A percentile compares a stretch with the other conserved stretches of the same genome.
These are phyloP conservation scores for Drosophila incognita DNA, from an alignment of 2,888 invertebrate genomes.

Conservation along the genomic window DNA sequence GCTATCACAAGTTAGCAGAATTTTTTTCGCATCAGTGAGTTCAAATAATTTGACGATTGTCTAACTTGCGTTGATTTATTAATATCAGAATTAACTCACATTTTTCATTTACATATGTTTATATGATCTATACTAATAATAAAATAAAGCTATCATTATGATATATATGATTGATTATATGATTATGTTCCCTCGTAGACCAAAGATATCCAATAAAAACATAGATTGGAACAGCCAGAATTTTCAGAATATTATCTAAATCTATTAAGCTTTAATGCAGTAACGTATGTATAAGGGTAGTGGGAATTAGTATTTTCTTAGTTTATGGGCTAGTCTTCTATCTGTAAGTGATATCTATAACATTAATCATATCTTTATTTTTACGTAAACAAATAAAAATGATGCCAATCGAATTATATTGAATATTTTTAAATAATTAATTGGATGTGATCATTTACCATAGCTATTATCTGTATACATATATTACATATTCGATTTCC, in stretches of 20 bases:
- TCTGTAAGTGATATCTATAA: background rate
- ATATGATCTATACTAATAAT: background rate
- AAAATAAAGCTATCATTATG: background rate
- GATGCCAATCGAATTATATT: background rate
- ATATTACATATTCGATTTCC: background rate
- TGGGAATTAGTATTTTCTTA: background rate
- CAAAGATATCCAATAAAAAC: background rate
- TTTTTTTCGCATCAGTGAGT: constrained; percentile 35
- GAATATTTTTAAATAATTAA: background rate
- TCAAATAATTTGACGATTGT: constrained; percentile 27
- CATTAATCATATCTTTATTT: background rate
- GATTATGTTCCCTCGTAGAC: background rate
- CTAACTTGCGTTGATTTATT: constrained; percentile 22
- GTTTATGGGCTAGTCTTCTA: background rate
- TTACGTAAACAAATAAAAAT: background rate
- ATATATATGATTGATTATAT: no score
- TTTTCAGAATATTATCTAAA: background rate
- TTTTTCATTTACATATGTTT: background rate
- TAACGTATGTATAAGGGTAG: background rate
- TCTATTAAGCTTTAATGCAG: background rate
- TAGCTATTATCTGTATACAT: background rate
- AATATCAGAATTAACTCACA: constrained; percentile 1
- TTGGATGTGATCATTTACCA: background rate
- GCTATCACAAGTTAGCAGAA: constrained; percentile 15
- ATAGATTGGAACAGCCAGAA: background rate